Evolutionary conservation across 2,797 vertebrate species (phyloP).

Genomic region (Parauchenoglanis punctatus): DNA sequence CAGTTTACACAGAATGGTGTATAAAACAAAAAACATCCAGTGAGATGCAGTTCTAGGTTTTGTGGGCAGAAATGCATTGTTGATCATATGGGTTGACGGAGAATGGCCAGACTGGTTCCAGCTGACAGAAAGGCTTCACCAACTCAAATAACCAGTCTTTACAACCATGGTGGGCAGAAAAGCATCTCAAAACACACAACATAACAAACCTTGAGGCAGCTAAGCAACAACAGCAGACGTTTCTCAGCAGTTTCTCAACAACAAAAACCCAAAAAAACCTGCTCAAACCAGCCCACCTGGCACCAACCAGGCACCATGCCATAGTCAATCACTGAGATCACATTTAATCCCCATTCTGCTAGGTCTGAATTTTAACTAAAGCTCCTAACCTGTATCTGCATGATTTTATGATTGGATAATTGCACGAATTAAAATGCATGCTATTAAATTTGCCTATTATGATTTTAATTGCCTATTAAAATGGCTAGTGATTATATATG

Average conservation of each 20-base stretch:
- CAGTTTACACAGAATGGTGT: not conserved
- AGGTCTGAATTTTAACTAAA: no score
- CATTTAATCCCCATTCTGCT: no score
- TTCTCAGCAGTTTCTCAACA: not conserved
- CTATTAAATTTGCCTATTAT: no score
- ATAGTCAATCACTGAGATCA: no score
- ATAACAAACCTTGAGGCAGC: not conserved
- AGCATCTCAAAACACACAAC: not conserved
- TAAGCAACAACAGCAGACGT: not conserved
- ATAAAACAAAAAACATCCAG: not conserved
- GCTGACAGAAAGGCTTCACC: not conserved
- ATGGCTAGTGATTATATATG: not conserved
- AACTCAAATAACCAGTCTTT: not conserved
- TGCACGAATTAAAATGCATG: not conserved
- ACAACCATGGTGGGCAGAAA: not conserved
- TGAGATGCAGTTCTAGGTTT: not conserved
- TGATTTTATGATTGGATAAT: not conserved
- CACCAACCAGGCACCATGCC: no score
- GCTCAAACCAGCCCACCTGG: no score
- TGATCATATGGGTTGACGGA: not conserved
- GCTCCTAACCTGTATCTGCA: no score
- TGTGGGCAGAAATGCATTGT: not conserved
- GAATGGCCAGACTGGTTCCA: no score
- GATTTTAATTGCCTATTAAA: not conserved
- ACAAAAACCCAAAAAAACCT: not conserved